Base-by-base conservation (phyloP, 2,888 invertebrate species). In the Oligia strigilis region DNA sequence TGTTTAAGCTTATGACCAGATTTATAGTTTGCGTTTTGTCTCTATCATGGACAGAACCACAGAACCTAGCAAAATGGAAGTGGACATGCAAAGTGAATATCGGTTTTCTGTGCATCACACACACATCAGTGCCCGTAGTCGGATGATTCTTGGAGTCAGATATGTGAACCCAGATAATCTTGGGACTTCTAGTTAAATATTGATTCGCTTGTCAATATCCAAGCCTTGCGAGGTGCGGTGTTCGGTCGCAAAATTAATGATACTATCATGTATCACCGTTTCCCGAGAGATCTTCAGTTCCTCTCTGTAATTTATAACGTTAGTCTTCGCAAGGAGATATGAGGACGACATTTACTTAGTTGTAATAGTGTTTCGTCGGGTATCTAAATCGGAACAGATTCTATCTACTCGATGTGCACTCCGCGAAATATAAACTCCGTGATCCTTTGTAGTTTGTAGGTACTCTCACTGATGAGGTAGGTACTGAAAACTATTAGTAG, bases 241-340 rank as follows among this genome's bases (percentile, higher is more conserved):
- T 82, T 72, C 64, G 23, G 40, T 82, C 46, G 14, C 67, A 74
- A 19, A 74, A 84, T 75, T 74, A n/a, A 77, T 85, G 77, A 49
- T 43, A 65, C 62, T 71, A 64, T 74, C 73, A 43, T 66, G 46
- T 78, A 65, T 65, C 77, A 43, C 2, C 14, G 71, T n/a, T 60
- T 52, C 62, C 60, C 4, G 19, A 14, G 67, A 67, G 52, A 46
- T 64, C 46, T 66, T 69, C 23, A 55, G 58, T 69, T 74, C 17
- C 40, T 46, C 40, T 2, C 13, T 58, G 23, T 46, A 40, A 58
- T 74, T 58, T 80, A 81, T 73, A 6, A 64, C 2, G 40, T 60
- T 43, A 72, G 17, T 72, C 11, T 14, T 67, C 17, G 14, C 4
- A 66, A 49, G 23, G 43, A 46, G 13, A n/a, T 1, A 36, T 36